phyloP scores from a whole-genome alignment of 2,797 vertebrate species.

The Pristis pectinata region DNA sequence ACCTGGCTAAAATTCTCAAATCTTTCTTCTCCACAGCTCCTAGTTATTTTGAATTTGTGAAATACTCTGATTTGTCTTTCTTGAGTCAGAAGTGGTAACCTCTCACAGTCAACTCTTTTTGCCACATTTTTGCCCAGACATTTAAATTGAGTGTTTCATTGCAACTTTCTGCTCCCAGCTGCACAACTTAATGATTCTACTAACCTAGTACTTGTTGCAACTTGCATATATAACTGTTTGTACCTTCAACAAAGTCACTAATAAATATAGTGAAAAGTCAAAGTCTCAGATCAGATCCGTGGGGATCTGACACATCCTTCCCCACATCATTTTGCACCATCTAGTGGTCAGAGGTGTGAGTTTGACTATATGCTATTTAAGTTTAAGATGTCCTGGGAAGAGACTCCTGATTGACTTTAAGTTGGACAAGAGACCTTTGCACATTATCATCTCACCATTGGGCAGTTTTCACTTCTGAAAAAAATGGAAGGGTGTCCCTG shows the following conservation, averaged over 20 bases:
- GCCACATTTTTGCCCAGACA: background rate
- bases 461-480: background rate
- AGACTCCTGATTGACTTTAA: background rate
- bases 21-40: background rate
- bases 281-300: background rate
- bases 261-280: background rate
- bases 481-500: background rate
- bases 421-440: background rate
- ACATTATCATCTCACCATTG: background rate
- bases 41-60: background rate
- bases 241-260: background rate
- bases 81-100: background rate
- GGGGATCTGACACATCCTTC: background rate
- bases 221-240: background rate
- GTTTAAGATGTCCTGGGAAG: background rate
- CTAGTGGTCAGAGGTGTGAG: background rate
- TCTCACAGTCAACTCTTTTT: background rate
- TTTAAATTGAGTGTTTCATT: background rate
- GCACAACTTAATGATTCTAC: background rate
- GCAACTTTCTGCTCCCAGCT: background rate
- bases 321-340: background rate
- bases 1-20: background rate
- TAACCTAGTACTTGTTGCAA: background rate
- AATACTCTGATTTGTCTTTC: background rate
- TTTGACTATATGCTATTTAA: background rate